phyloP scores from a whole-genome alignment of 2,797 vertebrate species.

The Anguilla anguilla region DNA sequence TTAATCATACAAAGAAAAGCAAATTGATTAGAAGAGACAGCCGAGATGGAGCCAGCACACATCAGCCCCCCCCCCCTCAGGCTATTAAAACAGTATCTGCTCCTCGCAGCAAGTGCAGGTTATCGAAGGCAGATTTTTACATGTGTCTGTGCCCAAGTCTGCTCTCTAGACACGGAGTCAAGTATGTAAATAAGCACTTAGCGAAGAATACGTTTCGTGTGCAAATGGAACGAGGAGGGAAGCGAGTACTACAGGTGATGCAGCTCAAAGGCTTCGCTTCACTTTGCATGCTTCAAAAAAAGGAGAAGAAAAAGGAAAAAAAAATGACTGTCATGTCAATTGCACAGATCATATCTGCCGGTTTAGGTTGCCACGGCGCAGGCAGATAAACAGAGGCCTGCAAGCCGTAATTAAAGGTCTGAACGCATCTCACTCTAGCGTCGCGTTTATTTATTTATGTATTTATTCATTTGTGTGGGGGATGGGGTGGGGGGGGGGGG shows the following conservation, averaged over 20 bases:
- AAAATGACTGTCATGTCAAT: not conserved
- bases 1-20: slow-evolving; percentile 76
- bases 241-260: not conserved
- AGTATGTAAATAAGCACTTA: slow-evolving; percentile 21
- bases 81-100: slow-evolving; percentile 43
- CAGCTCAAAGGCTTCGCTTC: not conserved
- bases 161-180: slow-evolving; percentile 25
- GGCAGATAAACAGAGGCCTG: not conserved
- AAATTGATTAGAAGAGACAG: slow-evolving; percentile 63
- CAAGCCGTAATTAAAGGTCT: not conserved
- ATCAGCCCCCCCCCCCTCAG: slow-evolving; percentile 44
- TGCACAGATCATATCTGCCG: not conserved
- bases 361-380: slow-evolving; percentile 2
- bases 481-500: too few species aligned
- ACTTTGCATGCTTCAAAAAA: slow-evolving; percentile 7
- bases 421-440: not conserved
- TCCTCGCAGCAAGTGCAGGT: slow-evolving; percentile 29
- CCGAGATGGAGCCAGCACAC: slow-evolving; percentile 45
- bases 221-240: not conserved
- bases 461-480: not conserved
- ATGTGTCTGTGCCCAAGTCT: slow-evolving; percentile 31
- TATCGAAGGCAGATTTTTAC: slow-evolving; percentile 12
- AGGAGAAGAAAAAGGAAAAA: not conserved
- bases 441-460: not conserved
- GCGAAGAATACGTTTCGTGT: not conserved